Conservation (phyloP, 1,140 invertebrate genomes). For the Drosophila nikananu region DNA sequence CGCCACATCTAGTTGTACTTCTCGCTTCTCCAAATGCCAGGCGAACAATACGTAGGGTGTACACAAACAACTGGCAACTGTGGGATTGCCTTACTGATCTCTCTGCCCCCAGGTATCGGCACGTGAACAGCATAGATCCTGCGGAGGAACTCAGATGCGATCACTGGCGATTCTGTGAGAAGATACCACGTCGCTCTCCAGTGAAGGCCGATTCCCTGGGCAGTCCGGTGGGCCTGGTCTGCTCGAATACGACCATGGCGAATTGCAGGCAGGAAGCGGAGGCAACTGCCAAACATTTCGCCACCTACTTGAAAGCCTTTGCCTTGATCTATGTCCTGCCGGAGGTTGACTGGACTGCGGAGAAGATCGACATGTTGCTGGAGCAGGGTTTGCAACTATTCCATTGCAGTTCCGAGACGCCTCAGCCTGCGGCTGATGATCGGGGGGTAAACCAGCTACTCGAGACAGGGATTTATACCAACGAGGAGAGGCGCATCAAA, state of each 20-base stretch:
- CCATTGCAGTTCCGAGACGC: slow-evolving; percentile 11
- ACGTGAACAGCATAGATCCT: not conserved
- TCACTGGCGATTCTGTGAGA: slow-evolving; percentile 22
- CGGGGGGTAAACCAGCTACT: not conserved
- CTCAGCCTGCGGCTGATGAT: not conserved
- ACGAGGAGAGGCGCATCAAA: slow-evolving; percentile 40
- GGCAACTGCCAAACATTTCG: slow-evolving; percentile 27
- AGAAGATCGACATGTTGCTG: slow-evolving; percentile 62
- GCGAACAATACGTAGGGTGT: slow-evolving; percentile 25
- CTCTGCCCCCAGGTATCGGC: slow-evolving; percentile 4
- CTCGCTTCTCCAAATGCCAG: slow-evolving; percentile 9
- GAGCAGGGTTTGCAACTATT: slow-evolving; percentile 54
- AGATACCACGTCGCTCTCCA: slow-evolving; percentile 2
- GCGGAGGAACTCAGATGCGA: not conserved
- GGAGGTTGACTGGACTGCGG: slow-evolving; percentile 64
- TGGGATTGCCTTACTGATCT: not conserved
- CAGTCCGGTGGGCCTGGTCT: slow-evolving; percentile 34
- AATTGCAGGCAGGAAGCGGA: not conserved
- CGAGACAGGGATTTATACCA: slow-evolving; percentile 16
- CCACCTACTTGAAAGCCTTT: slow-evolving; percentile 69
- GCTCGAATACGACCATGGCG: slow-evolving; percentile 7
- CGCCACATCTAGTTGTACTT: not conserved
- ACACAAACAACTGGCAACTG: not conserved
- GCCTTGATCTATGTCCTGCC: slow-evolving; percentile 72
- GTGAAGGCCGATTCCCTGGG: slow-evolving; percentile 46